These are phyloP conservation scores for Chironomus striatipennis DNA, from an alignment of 1,140 invertebrate species.

Conservation along the genomic window DNA sequence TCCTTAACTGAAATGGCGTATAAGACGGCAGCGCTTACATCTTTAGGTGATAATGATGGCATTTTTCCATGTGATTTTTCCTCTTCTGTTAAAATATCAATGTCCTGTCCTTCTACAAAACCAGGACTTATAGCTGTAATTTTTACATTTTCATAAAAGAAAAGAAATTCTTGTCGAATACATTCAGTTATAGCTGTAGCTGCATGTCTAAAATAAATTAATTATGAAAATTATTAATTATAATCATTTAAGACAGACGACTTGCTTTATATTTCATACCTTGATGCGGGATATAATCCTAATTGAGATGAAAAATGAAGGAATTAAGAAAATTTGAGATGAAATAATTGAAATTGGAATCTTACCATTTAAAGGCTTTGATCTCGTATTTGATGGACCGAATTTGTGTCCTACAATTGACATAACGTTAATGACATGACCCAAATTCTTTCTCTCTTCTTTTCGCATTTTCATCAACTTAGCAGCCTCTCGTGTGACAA, in stretches of 20 bases:
- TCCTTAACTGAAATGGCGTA: conserved; percentile 40
- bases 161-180: conserved; percentile 44
- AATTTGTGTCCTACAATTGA: conserved; percentile 43
- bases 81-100: background rate
- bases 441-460: conserved; percentile 40
- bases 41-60: conserved; percentile 31
- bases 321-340: too few species aligned
- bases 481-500: conserved; percentile 49
- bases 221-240: background rate
- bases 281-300: conserved; percentile 45
- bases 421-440: conserved; percentile 48
- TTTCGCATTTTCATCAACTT: conserved; percentile 45
- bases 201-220: conserved; percentile 29
- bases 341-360: too few species aligned
- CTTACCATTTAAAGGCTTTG: conserved; percentile 33
- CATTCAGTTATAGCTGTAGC: conserved; percentile 46
- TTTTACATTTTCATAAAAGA: conserved; percentile 36
- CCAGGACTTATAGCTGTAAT: conserved; percentile 32
- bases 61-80: conserved; percentile 26
- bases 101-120: background rate
- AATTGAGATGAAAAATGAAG: background rate
- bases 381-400: conserved; percentile 26
- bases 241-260: background rate
- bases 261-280: conserved; percentile 35
- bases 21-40: conserved; percentile 40